Base-by-base conservation (phyloP, 2,113 vertebrate genomes). In the Lophotis ruficrista region DNA sequence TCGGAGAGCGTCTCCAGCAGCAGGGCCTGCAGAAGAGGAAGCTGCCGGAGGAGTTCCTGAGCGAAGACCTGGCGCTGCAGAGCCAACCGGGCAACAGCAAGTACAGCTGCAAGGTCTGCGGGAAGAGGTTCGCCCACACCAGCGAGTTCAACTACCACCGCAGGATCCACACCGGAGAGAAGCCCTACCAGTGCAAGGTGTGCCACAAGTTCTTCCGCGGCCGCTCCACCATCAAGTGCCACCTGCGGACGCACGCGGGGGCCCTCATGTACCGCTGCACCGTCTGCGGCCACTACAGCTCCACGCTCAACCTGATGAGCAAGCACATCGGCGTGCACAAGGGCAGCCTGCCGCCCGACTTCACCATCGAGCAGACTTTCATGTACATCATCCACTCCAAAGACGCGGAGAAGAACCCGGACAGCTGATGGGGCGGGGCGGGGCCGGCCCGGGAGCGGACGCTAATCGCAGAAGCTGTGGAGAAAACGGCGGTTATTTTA, bases 351-450 rank as follows among this genome's bases (percentile, higher is more conserved):
- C 99, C 99, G 0, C 98, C 99, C 0, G 99, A 99, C 97, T 99
- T 99, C 96, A 99, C 99, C 98, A 99, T 99, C 24, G 99, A 99
- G 80, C 99, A 99, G 98, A 99, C 99, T 87, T 99, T 99, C 97
- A 99, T 99, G 99, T 99, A 99, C 97, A 99, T 99, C 51, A 99
- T 99, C 88, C 99, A 99, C 96, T 99, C 99, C 90, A 99, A 99
- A 98, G 99, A 99, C 16, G 97, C 98, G 2, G 98, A 99, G 79
- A 98, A 99, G 41, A 95, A 95, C 43, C 53, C 97, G 7, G 99
- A 99, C 90, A 98, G 98, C 97, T 99, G 99, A 99, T 94, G 93
- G 97, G 93, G 89, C 2, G 20, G 61, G 89, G 66, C 23, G 8
- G 48, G 60, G 87, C 47, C 12, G 10, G 54, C 14, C 0, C 4